These are phyloP conservation scores for Fistularia tabacaria DNA, from an alignment of 2,797 vertebrate species.

Conservation along the genomic window DNA sequence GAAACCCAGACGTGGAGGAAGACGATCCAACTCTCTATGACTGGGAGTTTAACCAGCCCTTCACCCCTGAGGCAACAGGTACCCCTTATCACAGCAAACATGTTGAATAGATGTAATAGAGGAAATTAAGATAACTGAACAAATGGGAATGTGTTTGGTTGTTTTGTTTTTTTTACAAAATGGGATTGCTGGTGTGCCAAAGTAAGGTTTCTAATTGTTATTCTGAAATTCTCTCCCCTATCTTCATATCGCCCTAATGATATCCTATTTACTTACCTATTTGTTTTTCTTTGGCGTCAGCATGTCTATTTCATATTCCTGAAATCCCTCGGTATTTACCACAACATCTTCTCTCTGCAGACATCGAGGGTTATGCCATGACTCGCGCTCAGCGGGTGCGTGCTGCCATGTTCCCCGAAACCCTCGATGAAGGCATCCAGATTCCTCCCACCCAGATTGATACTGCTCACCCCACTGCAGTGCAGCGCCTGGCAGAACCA, in stretches of 20 bases:
- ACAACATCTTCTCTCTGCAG: conserved; percentile 53
- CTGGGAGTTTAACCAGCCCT: conserved; percentile 96
- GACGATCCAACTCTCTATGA: conserved; percentile 93
- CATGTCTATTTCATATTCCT: too few relatives aligned
- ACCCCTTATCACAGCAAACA: conserved; percentile 3
- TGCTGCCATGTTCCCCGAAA: conserved; percentile 98
- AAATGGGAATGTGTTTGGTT: background rate
- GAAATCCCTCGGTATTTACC: too few relatives aligned
- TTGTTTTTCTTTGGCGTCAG: too few relatives aligned
- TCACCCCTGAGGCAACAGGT: conserved; percentile 94
- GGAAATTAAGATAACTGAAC: background rate
- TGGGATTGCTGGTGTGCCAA: too few relatives aligned
- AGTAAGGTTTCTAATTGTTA: too few relatives aligned
- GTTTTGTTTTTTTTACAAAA: conserved; percentile 14
- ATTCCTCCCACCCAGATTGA: conserved; percentile 95
- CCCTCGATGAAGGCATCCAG: conserved; percentile 93
- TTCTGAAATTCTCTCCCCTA: too few relatives aligned
- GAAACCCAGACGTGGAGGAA: conserved; percentile 95
- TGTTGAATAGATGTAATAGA: background rate
- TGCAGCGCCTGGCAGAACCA: conserved; percentile 94
- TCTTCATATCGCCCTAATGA: too few relatives aligned
- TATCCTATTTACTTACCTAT: too few relatives aligned
- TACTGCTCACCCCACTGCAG: conserved; percentile 91
- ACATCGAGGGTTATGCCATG: conserved; percentile 97
- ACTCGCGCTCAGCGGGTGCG: conserved; percentile 95